Evolutionary conservation across 2,888 invertebrate genomes (phyloP), one percentile per base, ranked within the genome.

Genomic region (Torymus texanus): DNA sequence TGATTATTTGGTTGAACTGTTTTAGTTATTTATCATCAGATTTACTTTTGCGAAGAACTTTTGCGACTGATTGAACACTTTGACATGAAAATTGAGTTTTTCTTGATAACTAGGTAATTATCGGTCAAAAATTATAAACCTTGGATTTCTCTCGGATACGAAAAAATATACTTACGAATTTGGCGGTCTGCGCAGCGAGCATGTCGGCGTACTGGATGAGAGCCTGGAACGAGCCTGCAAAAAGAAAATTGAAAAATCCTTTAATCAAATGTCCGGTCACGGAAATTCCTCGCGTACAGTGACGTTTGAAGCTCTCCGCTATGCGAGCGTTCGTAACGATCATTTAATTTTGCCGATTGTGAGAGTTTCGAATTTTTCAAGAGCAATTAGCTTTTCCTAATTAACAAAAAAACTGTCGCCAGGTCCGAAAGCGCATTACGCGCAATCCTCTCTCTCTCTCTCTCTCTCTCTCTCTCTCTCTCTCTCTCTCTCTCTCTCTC

Each of bases 131-230:
- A 21, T 21, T 21, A 2, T 21, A 21, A 21, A 21, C 1, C 8
- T 8, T 41, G 5, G 41, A 8, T 8, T 8, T 5, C 8, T 41
- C 8, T 41, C 41, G 8, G 10, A 41, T 8, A 8, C 8, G 41
- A 63, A 12, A 51, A 63, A 74, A 65, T 58, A 85, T 90, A 93
- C 94, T 94, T 91, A 96, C 96, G 92, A 95, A 93, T 94, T 98
- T 99, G 88, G 99, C 99, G 88, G 97, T 95, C 92, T 98, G 98
- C 85, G 99, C 99, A 85, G 98, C 96, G 89, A 97, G 94, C 83
- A 98, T 96, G 92, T 99, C 99, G 86, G 97, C 96, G 92, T 98
- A 98, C 92, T 99, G 99, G 91, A 99, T 98, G 90, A 99, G 94
- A 84, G 99, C 99, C 95, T 99, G 97, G 94, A 97, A 97, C 92